Conservation (phyloP, 2,888 invertebrate genomes). For the Neoaliturus tenellus region DNA sequence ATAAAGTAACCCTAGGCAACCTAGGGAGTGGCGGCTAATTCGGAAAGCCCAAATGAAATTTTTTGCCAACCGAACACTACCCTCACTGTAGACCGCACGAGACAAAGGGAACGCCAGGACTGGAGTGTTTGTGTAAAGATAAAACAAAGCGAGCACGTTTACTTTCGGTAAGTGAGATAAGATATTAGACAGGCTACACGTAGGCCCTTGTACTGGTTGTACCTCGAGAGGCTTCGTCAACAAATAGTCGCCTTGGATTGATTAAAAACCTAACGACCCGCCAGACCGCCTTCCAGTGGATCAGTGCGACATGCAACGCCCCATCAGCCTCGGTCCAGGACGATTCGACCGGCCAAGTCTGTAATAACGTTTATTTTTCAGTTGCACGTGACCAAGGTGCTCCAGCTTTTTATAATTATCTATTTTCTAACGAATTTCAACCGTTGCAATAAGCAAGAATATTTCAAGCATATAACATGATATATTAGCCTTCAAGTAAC, state of each 20-base stretch:
- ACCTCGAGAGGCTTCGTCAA: constrained; percentile 28
- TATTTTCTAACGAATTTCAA: too few relatives aligned
- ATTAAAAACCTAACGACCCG: not conserved
- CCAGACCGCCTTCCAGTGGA: not conserved
- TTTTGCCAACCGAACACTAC: not conserved
- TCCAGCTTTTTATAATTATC: too few relatives aligned
- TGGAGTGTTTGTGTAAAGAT: constrained; percentile 28
- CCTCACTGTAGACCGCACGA: not conserved
- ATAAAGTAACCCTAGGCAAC: too few relatives aligned
- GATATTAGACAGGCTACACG: constrained; percentile 47
- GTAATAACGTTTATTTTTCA: too few relatives aligned
- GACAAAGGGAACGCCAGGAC: constrained; percentile 36
- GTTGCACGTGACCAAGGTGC: too few relatives aligned
- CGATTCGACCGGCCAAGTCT: not conserved
- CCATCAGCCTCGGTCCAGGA: not conserved
- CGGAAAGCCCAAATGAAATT: too few relatives aligned
- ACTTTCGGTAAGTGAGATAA: constrained; percentile 50
- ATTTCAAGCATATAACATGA: too few relatives aligned
- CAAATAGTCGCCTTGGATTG: constrained; percentile 24
- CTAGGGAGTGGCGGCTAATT: too few relatives aligned
- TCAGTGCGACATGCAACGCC: not conserved
- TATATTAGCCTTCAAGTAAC: too few relatives aligned
- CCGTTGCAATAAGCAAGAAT: too few relatives aligned
- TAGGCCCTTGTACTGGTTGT: constrained; percentile 18
- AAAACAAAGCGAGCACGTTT: constrained; percentile 46